Evolutionary conservation across 2,888 invertebrate species (phyloP), one percentile per base, ranked within the genome.

Genomic region (Amphipyra berbera): DNA sequence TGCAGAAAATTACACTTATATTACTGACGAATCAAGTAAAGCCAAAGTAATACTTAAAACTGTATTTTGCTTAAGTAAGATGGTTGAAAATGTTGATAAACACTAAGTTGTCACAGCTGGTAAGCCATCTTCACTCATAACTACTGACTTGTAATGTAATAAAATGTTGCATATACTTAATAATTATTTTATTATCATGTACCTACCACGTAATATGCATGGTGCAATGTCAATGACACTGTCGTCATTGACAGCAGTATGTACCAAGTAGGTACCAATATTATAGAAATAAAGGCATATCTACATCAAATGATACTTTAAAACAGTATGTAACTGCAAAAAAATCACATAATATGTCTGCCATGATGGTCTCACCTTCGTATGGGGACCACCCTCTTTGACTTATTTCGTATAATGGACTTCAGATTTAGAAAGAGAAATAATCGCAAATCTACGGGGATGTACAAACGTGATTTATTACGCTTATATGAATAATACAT

Each of bases 401-500:
- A 63, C 76, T 78, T 63, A 69, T 84, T 85, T 81, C 77, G 79
- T 82, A 79, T 86, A 85, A 85, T 84, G 80, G 80, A 83, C 85
- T 85, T 74, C 58, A 73, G 81, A 82, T 86, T 86, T 82, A 73
- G 80, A 83, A 83, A 82, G 79, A 74, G 81, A 82, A 84, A 86
- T 87, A 82, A 86, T 86, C 82, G 79, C 73, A 79, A 83, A 82
- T 83, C 84, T 83, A 73, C 71, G 63, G 78, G 80, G 83, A 81
- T 70, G 82, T 81, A 81, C 82, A 82, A 81, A 87, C 82, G 82
- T 88, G 89, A 90, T 90, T 90, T 89, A 90, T 90, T 83, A 87
- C 84, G 73, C 63, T 64, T 72, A 73, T 82, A 88, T 90, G 89
- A 90, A 90, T 90, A 89, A 90, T 83, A 85, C 88, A 90, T 90